A percentile compares a stretch with the other conserved stretches of the same genome.
Conservation (phyloP, 2,888 invertebrate genomes). For the Oscheius myriophilus region DNA sequence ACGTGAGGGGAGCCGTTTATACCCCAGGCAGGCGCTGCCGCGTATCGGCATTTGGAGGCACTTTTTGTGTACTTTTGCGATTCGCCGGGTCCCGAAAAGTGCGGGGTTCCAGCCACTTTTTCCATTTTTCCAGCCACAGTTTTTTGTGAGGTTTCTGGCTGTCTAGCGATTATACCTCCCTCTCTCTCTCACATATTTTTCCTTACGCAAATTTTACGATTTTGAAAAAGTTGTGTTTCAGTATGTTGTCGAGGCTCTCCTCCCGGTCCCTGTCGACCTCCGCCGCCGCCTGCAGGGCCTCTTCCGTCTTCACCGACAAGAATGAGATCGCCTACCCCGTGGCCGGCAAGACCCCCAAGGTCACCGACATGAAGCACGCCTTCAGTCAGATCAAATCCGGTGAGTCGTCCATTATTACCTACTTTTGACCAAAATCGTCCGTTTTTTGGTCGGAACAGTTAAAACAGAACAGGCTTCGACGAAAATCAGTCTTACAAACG, state of each 20-base stretch:
- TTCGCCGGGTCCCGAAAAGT: conserved; percentile 3
- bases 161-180: too few relatives aligned
- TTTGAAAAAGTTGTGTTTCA: too few relatives aligned
- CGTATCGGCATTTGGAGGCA: conserved; percentile 20
- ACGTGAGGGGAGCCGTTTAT: too few relatives aligned
- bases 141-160: too few relatives aligned
- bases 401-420: background rate
- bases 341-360: conserved; percentile 54
- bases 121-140: too few relatives aligned
- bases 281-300: conserved; percentile 17
- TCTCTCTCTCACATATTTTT: background rate
- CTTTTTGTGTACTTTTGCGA: conserved; percentile 25
- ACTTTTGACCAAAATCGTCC: background rate
- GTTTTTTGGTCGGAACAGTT: too few relatives aligned
- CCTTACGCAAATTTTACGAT: background rate
- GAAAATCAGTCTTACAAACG: too few relatives aligned
- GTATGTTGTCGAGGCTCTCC: conserved; percentile 26
- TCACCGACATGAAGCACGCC: conserved; percentile 55
- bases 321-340: conserved; percentile 58
- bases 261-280: conserved; percentile 21
- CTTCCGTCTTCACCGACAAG: conserved; percentile 41
- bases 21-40: background rate
- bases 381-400: conserved; percentile 58
- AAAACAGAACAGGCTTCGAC: too few relatives aligned
- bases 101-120: too few relatives aligned